Conservation (phyloP, 2,797 vertebrate genomes). For the Gadopsis marmoratus region DNA sequence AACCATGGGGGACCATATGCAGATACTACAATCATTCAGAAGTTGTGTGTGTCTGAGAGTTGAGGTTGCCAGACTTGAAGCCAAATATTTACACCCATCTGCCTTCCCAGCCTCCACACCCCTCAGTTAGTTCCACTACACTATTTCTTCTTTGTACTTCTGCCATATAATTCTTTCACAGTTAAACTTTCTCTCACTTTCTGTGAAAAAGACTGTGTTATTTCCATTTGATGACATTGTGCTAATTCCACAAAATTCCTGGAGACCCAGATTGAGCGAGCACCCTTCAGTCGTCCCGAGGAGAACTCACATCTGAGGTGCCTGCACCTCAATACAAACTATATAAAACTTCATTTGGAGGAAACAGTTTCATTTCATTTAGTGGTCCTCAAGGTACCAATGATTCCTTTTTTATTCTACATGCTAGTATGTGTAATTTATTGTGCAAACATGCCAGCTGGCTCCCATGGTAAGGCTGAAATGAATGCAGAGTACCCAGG, state of each 20-base stretch:
- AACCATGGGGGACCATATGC: constrained; percentile 28
- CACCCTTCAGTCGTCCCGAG: background rate
- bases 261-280: constrained; percentile 14
- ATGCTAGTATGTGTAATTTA: constrained; percentile 56
- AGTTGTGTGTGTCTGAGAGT: background rate
- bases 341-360: constrained; percentile 34
- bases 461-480: constrained; percentile 33
- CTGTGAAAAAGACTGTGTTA: background rate
- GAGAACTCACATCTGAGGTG: background rate
- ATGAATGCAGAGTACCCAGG: constrained; percentile 40
- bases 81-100: constrained; percentile 33
- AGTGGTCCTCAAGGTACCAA: constrained; percentile 47
- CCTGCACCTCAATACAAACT: constrained; percentile 31
- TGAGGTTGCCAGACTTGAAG: constrained; percentile 20
- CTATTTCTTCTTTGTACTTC: constrained; percentile 2
- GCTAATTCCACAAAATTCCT: constrained; percentile 15
- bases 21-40: constrained; percentile 37
- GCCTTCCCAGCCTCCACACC: constrained; percentile 16
- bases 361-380: constrained; percentile 53
- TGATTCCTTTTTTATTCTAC: constrained; percentile 46
- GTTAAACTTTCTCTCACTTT: background rate
- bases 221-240: constrained; percentile 16
- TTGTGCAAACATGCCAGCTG: constrained; percentile 53
- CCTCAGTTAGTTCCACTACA: constrained; percentile 8
- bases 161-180: background rate